phyloP scores from a whole-genome alignment of 2,113 vertebrate genomes.

The Oryzias javanicus region DNA sequence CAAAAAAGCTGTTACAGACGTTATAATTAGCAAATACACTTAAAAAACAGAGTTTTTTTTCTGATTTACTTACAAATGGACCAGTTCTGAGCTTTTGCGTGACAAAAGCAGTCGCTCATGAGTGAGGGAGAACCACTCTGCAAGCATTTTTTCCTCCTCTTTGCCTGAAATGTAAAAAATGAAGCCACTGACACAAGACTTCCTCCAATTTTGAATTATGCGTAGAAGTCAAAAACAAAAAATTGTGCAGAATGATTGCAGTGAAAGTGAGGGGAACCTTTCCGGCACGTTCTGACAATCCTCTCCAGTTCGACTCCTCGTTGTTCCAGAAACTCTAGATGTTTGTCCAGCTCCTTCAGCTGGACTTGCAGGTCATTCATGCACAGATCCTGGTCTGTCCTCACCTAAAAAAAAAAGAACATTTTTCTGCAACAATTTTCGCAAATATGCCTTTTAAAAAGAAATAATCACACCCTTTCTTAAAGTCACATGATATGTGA shows the following conservation, averaged over 20 bases:
- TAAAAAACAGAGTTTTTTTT: neutral
- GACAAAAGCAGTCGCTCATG: constrained; percentile 86
- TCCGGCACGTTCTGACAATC: constrained; percentile 77
- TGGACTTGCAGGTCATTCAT: constrained; percentile 83
- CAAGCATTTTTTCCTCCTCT: constrained; percentile 83
- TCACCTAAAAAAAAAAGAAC: constrained; percentile 76
- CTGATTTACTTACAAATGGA: constrained; percentile 83
- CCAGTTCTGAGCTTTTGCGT: constrained; percentile 85
- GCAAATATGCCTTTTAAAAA: no score
- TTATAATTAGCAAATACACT: neutral
- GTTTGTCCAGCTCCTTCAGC: constrained; percentile 81
- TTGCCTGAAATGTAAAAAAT: constrained; percentile 72
- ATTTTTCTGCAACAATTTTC: neutral
- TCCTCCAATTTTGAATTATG: neutral
- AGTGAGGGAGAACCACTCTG: constrained; percentile 89
- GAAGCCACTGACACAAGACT: neutral
- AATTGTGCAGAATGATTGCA: neutral
- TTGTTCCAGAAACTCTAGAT: constrained; percentile 83
- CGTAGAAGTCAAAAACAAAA: neutral
- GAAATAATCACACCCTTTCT: no score
- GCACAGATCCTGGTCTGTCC: constrained; percentile 80
- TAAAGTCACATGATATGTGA: no score
- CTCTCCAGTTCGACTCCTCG: constrained; percentile 85
- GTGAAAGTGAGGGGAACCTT: constrained; percentile 64
- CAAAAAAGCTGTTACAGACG: neutral